Evolutionary conservation across 2,888 invertebrate genomes (phyloP), one percentile per base, ranked within the genome.

Genomic region (Xanthia togata): DNA sequence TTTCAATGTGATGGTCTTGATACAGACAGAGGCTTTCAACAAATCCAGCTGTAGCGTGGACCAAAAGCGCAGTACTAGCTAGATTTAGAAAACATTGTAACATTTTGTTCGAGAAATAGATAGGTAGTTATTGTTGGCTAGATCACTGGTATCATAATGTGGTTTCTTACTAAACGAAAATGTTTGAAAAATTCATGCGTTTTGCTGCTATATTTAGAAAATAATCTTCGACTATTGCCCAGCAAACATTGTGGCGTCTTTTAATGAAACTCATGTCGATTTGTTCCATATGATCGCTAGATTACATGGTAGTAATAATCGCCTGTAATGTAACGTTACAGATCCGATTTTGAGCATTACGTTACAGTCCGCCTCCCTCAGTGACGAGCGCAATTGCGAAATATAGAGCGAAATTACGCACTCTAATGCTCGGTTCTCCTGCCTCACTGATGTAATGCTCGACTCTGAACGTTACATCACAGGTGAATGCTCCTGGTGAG

Each of bases 1-100:
- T 79, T 79, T 57, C 76, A 69, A 75, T 82, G 84, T 79, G 67
- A 76, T 74, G 73, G 79, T 83, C 50, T 74, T 70, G 70, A 65
- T 73, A 75, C 55, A 81, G 83, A 78, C 76, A 62, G 31, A 72
- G 76, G 65, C 73, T 83, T 81, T 62, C 60, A 55, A 38, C 59
- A 79, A 78, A 86, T 79, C 67, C 67, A 59, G 63, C 60, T 60
- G 69, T 64, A 59, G 26, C 38, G 69, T 2, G 64, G 23, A 20
- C 38, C 71, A 55, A 26, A 31, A 53, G 23, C 20, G 3, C 57
- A 26, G 17, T 53, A 23, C 71, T 62, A 8, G 17, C 11, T 20
- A n/a, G 26, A 57, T 50, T 35, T 35, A 41, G 31, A 23, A n/a
- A 68, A 38, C n/a, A 35, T 20, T n/a, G 1, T 14, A 44, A 74